Evolutionary conservation across 1,140 invertebrate species (phyloP), one percentile per base, ranked within the genome.

Genomic region (Scaptomyza pallida): DNA sequence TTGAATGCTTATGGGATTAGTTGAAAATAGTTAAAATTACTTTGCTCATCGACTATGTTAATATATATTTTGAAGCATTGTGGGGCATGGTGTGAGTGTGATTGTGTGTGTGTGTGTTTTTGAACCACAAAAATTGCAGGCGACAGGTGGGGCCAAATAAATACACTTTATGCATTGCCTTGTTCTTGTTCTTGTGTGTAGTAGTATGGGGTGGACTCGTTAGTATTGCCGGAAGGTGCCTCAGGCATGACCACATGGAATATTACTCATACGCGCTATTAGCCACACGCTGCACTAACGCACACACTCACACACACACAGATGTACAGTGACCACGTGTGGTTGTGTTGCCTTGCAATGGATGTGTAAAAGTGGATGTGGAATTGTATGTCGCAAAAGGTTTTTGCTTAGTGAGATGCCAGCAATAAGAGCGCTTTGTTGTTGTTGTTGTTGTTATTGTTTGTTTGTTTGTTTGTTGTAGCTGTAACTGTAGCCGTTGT

Each of bases 201-300:
- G 26, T 30, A 30, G 33, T 37, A 15, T 30, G 12, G 19, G 61
- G 21, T 59, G 55, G 23, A 69, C 59, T 69, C 59, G 65, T 69
- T 69, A 63, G 65, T 54, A 69, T 63, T 69, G 65, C 59, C 41
- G 41, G 17, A 54, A 69, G 48, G n/a, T 33, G 65, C 65, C 50
- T 19, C 50, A 33, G 60, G 67, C 67, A 70, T 50, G 68, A 71
- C 68, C 68, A 67, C 60, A 72, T 54, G 54, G 50, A 68, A 68
- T 72, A 72, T 72, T 72, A 72, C 70, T 72, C 70, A 72, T 72
- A 72, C 56, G 70, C 70, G 64, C 63, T 68, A 72, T 72, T 72
- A 68, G 70, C 64, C 56, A 40, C 19, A 60, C 52, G 45, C 60
- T 43, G 30, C 12, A 21, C 16, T 52, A 23, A 55, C 50, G 40